Percentiles rank a stretch among this genome's conserved stretches.
Evolutionary conservation across 1,140 invertebrate species (phyloP).

Genomic region (Bombus ignitus): DNA sequence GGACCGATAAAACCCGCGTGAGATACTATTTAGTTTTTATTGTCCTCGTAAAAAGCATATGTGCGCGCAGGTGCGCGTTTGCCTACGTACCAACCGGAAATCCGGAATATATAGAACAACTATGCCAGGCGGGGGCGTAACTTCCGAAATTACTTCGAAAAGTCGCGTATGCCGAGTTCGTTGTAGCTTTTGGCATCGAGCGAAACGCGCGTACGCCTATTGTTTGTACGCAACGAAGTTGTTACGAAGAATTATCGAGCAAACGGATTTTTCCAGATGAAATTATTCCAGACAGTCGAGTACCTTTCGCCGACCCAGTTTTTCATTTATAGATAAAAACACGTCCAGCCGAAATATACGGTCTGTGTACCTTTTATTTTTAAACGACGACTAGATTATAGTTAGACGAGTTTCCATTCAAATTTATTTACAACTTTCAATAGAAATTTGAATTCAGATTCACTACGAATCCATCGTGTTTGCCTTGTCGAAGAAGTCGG

Average conservation of each 20-base stretch:
- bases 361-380: neutral
- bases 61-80: slow-evolving; percentile 35
- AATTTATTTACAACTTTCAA: neutral
- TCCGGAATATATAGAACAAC: slow-evolving; percentile 16
- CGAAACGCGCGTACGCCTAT: no score
- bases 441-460: neutral
- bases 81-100: slow-evolving; percentile 34
- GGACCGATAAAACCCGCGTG: slow-evolving; percentile 61
- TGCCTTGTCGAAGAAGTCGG: slow-evolving; percentile 9
- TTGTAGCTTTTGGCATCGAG: neutral
- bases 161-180: neutral
- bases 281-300: neutral
- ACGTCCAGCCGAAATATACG: no score
- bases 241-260: slow-evolving; percentile 1
- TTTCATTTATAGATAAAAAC: neutral
- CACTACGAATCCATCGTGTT: neutral
- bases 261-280: neutral
- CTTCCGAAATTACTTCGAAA: slow-evolving; percentile 34
- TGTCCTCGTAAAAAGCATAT: slow-evolving; percentile 72
- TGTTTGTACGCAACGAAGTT: neutral
- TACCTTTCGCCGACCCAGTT: neutral
- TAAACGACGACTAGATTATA: neutral
- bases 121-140: neutral
- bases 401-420: neutral
- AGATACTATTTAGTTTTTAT: slow-evolving; percentile 76